phyloP scores from a whole-genome alignment of 2,888 invertebrate genomes.

The Dryobota labecula region DNA sequence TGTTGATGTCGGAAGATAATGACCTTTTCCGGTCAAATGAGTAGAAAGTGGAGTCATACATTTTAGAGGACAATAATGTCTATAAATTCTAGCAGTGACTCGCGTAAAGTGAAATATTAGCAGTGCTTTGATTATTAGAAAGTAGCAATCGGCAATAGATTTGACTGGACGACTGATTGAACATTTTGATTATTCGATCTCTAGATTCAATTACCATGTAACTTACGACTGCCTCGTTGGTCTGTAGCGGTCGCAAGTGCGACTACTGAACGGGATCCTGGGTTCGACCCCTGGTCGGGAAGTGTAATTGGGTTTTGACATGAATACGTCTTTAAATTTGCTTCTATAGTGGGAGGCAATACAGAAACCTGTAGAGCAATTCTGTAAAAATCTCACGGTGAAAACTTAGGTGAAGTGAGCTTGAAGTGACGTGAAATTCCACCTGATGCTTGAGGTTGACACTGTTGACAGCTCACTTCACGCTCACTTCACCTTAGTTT shows the following conservation, averaged over 20 bases:
- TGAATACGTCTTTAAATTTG: too few species aligned
- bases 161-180: not conserved
- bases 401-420: too few species aligned
- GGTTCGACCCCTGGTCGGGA: not conserved
- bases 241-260: not conserved
- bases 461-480: too few species aligned
- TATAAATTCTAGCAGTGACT: slow-evolving; percentile 20
- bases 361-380: too few species aligned
- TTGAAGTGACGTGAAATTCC: too few species aligned
- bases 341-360: too few species aligned
- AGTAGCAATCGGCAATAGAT: slow-evolving; percentile 17
- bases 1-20: slow-evolving; percentile 23
- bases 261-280: not conserved
- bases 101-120: slow-evolving; percentile 29
- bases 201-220: not conserved
- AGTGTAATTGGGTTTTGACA: not conserved
- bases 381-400: too few species aligned
- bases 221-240: not conserved
- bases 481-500: too few species aligned
- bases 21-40: slow-evolving; percentile 36
- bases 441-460: too few species aligned
- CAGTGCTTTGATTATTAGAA: slow-evolving; percentile 34
- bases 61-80: slow-evolving; percentile 10
- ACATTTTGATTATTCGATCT: slow-evolving; percentile 9
- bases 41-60: slow-evolving; percentile 42